A percentile compares a stretch with the other conserved stretches of the same genome.
These are phyloP conservation scores for Agrochola lota DNA, from an alignment of 2,888 invertebrate genomes.

Conservation along the genomic window DNA sequence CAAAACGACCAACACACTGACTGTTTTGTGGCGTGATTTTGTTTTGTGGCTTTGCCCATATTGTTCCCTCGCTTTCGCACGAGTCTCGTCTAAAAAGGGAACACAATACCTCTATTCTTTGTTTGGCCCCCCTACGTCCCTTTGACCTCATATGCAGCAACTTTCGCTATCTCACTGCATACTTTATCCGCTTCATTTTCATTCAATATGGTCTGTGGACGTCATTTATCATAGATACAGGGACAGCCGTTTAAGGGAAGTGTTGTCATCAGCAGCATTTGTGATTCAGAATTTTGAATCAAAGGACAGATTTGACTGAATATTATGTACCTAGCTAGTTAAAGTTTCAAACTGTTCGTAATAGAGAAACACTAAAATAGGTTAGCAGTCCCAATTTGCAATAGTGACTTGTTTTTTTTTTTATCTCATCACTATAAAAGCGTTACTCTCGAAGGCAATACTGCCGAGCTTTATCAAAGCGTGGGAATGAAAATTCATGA, in stretches of 20 bases:
- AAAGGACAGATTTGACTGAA: too few species aligned
- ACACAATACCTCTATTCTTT: slow-evolving; percentile 64
- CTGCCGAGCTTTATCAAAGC: slow-evolving; percentile 6
- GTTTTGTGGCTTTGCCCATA: slow-evolving; percentile 46
- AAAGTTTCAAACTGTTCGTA: too few species aligned
- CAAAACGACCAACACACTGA: slow-evolving; percentile 33
- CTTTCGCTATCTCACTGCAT: slow-evolving; percentile 47
- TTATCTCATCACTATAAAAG: slow-evolving; percentile 21
- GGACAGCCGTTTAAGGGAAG: slow-evolving; percentile 21
- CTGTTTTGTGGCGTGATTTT: slow-evolving; percentile 46
- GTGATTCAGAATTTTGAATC: slow-evolving; percentile 1
- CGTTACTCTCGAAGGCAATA: slow-evolving; percentile 18
- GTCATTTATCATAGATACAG: slow-evolving; percentile 41
- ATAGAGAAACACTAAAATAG: too few species aligned
- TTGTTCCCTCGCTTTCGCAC: slow-evolving; percentile 49
- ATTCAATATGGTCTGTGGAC: slow-evolving; percentile 38
- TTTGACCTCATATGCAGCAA: slow-evolving; percentile 56
- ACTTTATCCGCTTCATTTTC: slow-evolving; percentile 56
- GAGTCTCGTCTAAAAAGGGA: slow-evolving; percentile 59
- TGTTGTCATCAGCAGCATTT: slow-evolving; percentile 23
- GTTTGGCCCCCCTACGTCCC: slow-evolving; percentile 57
- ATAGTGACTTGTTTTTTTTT: slow-evolving; percentile 1
- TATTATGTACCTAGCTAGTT: too few species aligned
- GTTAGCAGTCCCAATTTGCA: neutral
- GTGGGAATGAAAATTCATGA: slow-evolving; percentile 41